A percentile compares a stretch with the other conserved stretches of the same genome.
These are phyloP conservation scores for Drosophila pachea DNA, from an alignment of 1,140 invertebrate genomes.

Conservation along the genomic window DNA sequence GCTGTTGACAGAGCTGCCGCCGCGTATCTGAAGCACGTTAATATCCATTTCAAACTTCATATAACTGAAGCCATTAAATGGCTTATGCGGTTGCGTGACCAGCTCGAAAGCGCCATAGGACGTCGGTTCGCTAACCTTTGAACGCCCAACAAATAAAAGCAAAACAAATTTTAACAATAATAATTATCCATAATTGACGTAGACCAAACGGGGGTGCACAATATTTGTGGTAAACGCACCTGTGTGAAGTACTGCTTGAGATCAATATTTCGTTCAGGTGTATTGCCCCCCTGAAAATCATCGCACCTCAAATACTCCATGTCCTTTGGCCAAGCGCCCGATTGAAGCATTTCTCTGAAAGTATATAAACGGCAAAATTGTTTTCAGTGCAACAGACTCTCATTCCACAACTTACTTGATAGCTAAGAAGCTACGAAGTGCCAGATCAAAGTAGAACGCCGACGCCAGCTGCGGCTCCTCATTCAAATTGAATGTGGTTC, in stretches of 20 bases:
- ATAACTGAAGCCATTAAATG: constrained; percentile 85
- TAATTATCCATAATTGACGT: constrained; percentile 66
- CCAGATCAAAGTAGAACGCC: constrained; percentile 92
- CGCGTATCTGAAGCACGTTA: constrained; percentile 83
- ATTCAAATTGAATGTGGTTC: constrained; percentile 84
- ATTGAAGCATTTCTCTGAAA: constrained; percentile 79
- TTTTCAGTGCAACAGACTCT: neutral
- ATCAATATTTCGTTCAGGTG: constrained; percentile 83
- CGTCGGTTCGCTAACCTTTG: constrained; percentile 81
- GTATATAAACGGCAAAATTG: no score
- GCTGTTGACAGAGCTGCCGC: constrained; percentile 83
- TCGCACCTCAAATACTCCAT: constrained; percentile 87
- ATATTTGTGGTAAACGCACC: constrained; percentile 67
- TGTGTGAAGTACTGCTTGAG: constrained; percentile 80
- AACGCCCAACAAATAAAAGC: neutral
- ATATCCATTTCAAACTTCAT: constrained; percentile 87
- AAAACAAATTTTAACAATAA: constrained; percentile 28
- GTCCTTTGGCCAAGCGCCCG: constrained; percentile 85
- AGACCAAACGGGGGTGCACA: constrained; percentile 21
- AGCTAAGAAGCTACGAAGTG: constrained; percentile 85
- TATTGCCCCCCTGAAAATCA: constrained; percentile 86
- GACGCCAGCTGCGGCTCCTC: constrained; percentile 86
- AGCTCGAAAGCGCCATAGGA: constrained; percentile 84
- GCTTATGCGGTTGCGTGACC: constrained; percentile 73
- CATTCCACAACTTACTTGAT: constrained; percentile 82